Base-by-base conservation (phyloP, 2,113 vertebrate species). In the Acrocephalus arundinaceus region DNA sequence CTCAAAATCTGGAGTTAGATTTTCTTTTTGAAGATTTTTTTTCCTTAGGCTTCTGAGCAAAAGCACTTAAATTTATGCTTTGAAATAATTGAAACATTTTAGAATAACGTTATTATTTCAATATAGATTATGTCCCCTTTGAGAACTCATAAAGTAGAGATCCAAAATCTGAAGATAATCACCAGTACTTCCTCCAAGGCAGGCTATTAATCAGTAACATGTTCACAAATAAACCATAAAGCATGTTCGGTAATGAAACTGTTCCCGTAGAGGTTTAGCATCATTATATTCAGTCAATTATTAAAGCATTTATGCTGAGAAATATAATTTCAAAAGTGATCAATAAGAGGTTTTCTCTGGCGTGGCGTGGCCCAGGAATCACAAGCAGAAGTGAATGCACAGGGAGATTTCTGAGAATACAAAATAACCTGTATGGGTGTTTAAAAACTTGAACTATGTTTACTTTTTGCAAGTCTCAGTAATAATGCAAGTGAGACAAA, bases 271-370 rank as follows among this genome's bases (percentile, higher is more conserved):
- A 95, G 82, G n/a, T 88, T 96, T 90, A 39, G 19, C 17, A 77
- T 96, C 35, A 51, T 71, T 96, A 94, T 82, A 95, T 89, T 92
- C 51, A 94, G 72, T 87, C 72, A 83, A 79, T 91, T 96, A 96
- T 89, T 96, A 83, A 92, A 93, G 30, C 83, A 68, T 90, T 90
- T 96, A 7, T 94, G 68, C 66, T 90, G 89, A 89, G 79, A 87
- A 94, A 94, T 94, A 33, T 58, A 65, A 96, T 95, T 97, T 95
- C 48, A 86, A 59, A 96, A 94, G 81, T 15, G 65, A 77, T 96
- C 84, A 89, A 27, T 94, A 89, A 62, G 87, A 21, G 17, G 67
- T 93, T 96, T 86, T 48, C 55, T 91, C 18, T 66, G 76, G 46
- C 5, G 0, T 75, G 33, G 19, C 41, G 14, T 87, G 51, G 65